Evolutionary conservation across 1,140 invertebrate genomes (phyloP).

Genomic region (Ceratina australensis): DNA sequence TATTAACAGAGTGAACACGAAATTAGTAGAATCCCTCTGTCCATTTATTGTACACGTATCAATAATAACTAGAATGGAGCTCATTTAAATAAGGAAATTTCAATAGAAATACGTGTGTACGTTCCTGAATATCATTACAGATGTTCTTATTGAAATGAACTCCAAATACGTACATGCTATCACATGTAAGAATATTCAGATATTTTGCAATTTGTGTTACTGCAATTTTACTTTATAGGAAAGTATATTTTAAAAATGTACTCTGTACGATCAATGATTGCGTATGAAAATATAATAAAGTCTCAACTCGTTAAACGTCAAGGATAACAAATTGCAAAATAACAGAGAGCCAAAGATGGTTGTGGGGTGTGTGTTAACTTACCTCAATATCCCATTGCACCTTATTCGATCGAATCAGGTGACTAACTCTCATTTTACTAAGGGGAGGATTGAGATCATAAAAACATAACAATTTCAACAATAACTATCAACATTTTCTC

Average conservation of each 20-base stretch:
- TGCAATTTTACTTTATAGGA: neutral
- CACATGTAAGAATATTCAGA: slow-evolving; percentile 63
- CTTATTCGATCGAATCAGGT: slow-evolving; percentile 44
- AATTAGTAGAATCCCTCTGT: slow-evolving; percentile 67
- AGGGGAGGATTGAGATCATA: neutral
- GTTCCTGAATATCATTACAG: neutral
- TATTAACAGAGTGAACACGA: neutral
- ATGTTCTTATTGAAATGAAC: slow-evolving; percentile 50
- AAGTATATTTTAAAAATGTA: neutral
- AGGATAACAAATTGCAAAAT: slow-evolving; percentile 73
- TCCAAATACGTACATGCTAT: slow-evolving; percentile 70
- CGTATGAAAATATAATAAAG: neutral
- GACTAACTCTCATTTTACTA: slow-evolving; percentile 48
- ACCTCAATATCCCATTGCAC: slow-evolving; percentile 64
- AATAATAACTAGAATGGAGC: slow-evolving; percentile 64
- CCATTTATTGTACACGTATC: slow-evolving; percentile 68
- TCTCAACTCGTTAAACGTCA: neutral
- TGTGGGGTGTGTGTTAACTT: slow-evolving; percentile 77
- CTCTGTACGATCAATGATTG: neutral
- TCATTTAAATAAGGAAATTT: slow-evolving; percentile 62
- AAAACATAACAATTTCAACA: too few relatives aligned
- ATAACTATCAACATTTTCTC: too few relatives aligned
- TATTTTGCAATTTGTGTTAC: slow-evolving; percentile 70
- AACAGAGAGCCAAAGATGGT: slow-evolving; percentile 76
- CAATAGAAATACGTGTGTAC: neutral